A percentile compares a stretch with the other conserved stretches of the same genome.
phyloP scores from a whole-genome alignment of 2,888 invertebrate species.

The Lasioglossum villosulum region DNA sequence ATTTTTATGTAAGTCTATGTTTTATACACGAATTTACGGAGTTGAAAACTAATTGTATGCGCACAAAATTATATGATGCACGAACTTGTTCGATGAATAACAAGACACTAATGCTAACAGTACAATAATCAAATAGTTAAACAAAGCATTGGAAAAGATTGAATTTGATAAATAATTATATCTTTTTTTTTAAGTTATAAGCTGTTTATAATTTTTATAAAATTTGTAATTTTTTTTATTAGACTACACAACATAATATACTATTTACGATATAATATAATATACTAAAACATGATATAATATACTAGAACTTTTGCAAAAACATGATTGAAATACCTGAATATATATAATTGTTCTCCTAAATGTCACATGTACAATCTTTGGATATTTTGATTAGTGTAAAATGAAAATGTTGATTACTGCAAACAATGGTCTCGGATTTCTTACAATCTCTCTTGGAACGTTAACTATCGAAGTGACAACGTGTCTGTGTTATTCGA shows the following conservation, averaged over 20 bases:
- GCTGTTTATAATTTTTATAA: no score
- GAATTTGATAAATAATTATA: background rate
- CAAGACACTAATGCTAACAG: background rate
- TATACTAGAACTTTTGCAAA: background rate
- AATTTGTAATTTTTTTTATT: background rate
- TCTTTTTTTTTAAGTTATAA: background rate
- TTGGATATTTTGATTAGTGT: background rate
- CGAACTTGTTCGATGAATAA: background rate
- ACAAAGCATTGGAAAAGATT: no score
- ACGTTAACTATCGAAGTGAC: background rate
- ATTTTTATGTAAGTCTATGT: background rate
- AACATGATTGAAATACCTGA: background rate
- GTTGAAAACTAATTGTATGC: background rate
- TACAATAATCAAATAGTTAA: background rate
- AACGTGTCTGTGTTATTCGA: background rate
- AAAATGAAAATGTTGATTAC: background rate
- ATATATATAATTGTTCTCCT: background rate
- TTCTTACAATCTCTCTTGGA: background rate
- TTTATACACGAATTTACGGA: background rate
- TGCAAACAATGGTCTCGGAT: background rate
- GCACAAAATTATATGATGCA: background rate
- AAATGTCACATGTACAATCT: background rate
- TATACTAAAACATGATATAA: background rate
- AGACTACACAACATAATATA: background rate
- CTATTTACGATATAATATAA: background rate